Conservation (phyloP, 2,113 vertebrate species). For the Oceanodroma tethys region DNA sequence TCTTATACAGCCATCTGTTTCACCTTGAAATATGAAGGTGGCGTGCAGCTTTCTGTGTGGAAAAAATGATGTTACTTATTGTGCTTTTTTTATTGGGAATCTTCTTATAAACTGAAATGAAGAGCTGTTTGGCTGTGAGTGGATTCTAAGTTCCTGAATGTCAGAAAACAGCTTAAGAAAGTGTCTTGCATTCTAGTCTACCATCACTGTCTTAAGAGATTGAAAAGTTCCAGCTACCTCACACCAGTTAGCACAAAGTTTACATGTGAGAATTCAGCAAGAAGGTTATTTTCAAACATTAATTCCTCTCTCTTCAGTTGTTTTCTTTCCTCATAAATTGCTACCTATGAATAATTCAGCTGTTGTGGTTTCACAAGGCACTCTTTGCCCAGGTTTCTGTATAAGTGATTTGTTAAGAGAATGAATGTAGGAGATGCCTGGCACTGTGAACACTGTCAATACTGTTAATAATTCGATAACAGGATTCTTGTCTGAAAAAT, state of each 20-base stretch:
- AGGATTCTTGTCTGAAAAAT: background rate
- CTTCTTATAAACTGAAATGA: background rate
- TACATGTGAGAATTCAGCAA: background rate
- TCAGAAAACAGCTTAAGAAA: background rate
- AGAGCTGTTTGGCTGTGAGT: background rate
- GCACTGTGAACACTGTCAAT: background rate
- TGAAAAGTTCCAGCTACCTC: background rate
- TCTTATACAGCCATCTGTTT: background rate
- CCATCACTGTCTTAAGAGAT: background rate
- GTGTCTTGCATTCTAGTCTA: background rate
- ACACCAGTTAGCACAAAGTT: background rate
- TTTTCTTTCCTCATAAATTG: background rate
- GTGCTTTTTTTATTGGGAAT: background rate
- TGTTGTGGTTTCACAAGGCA: background rate
- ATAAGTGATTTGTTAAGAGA: background rate
- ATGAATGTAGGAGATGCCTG: background rate
- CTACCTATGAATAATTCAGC: background rate
- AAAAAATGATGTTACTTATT: background rate
- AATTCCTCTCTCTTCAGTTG: background rate
- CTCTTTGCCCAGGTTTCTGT: background rate
- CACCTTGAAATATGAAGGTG: background rate
- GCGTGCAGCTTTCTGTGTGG: background rate
- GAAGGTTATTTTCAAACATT: background rate
- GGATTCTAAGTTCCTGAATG: background rate
- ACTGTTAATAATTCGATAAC: background rate